Conservation (phyloP, 37 sponge, comb jelly and placozoan genomes). For the Amphimedon queenslandica region DNA sequence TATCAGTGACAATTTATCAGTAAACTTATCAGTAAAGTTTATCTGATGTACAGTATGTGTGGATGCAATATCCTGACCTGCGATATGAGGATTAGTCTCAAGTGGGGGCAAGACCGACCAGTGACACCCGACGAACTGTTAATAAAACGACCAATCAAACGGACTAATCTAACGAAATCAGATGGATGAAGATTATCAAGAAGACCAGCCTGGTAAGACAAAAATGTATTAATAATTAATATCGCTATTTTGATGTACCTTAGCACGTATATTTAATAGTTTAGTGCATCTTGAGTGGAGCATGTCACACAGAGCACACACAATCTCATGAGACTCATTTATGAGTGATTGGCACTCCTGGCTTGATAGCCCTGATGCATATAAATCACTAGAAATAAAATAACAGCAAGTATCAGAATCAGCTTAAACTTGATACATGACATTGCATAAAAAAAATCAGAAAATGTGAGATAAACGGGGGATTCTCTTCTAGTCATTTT, state of each 20-base stretch:
- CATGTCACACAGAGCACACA: slow-evolving; percentile 67
- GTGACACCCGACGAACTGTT: slow-evolving; percentile 39
- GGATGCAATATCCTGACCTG: too few relatives aligned
- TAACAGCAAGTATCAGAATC: neutral
- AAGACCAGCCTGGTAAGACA: slow-evolving; percentile 59
- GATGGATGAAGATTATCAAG: slow-evolving; percentile 58
- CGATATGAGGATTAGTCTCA: slow-evolving; percentile 61
- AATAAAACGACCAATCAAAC: slow-evolving; percentile 72
- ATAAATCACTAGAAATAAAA: neutral
- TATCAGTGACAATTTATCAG: too few relatives aligned
- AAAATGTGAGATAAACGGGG: too few relatives aligned
- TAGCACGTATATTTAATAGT: slow-evolving; percentile 72
- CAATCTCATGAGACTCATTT: slow-evolving; percentile 53
- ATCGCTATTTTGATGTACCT: slow-evolving; percentile 18
- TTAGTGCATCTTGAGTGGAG: slow-evolving; percentile 84
- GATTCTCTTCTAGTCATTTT: too few relatives aligned
- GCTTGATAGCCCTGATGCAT: neutral
- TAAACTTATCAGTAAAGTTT: too few relatives aligned
- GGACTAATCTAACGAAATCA: slow-evolving; percentile 72
- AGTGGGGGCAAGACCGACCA: slow-evolving; percentile 66
- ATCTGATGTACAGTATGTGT: too few relatives aligned
- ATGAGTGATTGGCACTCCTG: slow-evolving; percentile 26
- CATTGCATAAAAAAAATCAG: too few relatives aligned
- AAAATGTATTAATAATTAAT: neutral
- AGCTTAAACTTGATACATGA: too few relatives aligned